Percentiles rank a stretch among this genome's conserved stretches.
Conservation (phyloP, 1,140 invertebrate species). For the Amyelois transitella region DNA sequence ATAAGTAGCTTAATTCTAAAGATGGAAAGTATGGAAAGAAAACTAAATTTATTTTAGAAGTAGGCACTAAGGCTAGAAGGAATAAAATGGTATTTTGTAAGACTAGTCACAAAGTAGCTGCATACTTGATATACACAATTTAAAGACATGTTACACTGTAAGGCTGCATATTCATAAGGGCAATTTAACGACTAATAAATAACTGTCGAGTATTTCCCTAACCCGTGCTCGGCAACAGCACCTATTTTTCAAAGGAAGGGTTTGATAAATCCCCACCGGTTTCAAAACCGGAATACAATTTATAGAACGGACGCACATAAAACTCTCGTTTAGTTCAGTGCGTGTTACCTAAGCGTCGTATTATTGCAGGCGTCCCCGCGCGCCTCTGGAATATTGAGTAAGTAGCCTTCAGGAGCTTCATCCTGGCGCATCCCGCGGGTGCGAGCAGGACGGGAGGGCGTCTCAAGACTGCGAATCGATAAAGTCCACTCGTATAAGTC, state of each 20-base stretch:
- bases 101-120: no score
- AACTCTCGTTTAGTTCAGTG: constrained; percentile 28
- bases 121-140: no score
- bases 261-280: constrained; percentile 8
- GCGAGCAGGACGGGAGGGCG: constrained; percentile 47
- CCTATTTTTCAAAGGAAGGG: background rate
- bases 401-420: constrained; percentile 46
- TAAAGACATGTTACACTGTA: no score
- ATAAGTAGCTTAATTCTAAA: no score
- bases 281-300: constrained; percentile 14
- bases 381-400: constrained; percentile 63
- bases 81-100: no score
- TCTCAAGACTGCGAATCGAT: constrained; percentile 73
- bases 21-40: no score
- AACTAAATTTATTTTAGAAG: no score
- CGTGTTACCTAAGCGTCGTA: constrained; percentile 47
- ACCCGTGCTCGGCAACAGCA: background rate
- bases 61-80: no score
- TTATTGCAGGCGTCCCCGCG: constrained; percentile 50
- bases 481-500: constrained; percentile 69
- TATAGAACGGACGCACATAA: constrained; percentile 26
- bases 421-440: constrained; percentile 21
- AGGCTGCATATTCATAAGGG: background rate
- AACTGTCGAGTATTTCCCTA: no score
- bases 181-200: background rate